These are phyloP conservation scores for Sebastes iracundus DNA, from an alignment of 2,797 vertebrate genomes.

Conservation along the genomic window DNA sequence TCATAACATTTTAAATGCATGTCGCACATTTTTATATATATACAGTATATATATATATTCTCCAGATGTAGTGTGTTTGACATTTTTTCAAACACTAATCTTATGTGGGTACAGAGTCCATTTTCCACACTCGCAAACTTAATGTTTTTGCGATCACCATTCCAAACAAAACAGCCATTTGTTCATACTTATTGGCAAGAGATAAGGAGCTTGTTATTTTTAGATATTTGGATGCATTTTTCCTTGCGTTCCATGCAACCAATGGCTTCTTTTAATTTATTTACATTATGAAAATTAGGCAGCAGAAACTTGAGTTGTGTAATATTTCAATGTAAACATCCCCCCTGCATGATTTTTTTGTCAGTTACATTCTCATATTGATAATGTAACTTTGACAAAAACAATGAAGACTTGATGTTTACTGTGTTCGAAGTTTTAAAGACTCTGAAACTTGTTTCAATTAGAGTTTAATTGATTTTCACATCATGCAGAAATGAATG, in stretches of 20 bases:
- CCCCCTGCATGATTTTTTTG: not conserved
- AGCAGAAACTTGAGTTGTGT: not conserved
- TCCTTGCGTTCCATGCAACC: not conserved
- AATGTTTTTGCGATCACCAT: too few relatives aligned
- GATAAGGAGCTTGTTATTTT: too few relatives aligned
- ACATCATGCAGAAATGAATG: not conserved
- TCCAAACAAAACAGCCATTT: too few relatives aligned
- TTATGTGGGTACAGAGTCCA: too few relatives aligned
- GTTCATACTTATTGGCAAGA: too few relatives aligned
- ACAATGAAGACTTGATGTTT: not conserved
- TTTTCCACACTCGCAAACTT: too few relatives aligned
- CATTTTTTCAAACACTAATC: too few relatives aligned
- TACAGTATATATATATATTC: too few relatives aligned
- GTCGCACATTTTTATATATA: too few relatives aligned
- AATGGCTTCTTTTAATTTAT: not conserved
- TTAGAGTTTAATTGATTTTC: slow-evolving; percentile 12
- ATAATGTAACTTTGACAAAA: not conserved
- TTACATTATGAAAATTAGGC: not conserved
- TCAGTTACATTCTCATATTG: not conserved
- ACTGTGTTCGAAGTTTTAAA: not conserved
- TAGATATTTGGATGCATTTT: not conserved
- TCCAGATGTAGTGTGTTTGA: too few relatives aligned
- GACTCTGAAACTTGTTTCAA: not conserved
- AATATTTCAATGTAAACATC: not conserved
- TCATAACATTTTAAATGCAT: too few relatives aligned